Conservation (phyloP, 2,888 invertebrate species). For the Palloptera scutellata region DNA sequence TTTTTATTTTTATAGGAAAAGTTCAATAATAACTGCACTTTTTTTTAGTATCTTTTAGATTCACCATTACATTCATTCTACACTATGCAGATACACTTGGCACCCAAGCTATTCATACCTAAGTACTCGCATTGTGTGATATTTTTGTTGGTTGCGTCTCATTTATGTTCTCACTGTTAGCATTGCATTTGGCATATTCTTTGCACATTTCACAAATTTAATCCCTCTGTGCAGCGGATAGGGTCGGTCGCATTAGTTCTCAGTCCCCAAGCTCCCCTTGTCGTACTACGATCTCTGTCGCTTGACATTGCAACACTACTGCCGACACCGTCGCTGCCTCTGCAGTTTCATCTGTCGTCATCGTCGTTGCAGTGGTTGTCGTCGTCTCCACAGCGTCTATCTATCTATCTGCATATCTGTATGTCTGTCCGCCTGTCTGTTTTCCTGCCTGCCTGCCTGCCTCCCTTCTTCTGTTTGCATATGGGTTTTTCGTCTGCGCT, state of each 20-base stretch:
- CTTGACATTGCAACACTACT: background rate
- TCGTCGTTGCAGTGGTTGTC: background rate
- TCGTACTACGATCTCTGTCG: background rate
- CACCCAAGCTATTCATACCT: no score
- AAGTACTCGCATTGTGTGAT: no score
- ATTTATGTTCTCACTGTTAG: no score
- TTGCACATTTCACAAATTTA: no score
- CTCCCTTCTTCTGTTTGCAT: background rate
- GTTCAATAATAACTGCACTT: no score
- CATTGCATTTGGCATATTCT: no score
- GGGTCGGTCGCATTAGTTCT: background rate
- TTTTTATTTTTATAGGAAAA: no score
- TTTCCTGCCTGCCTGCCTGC: slow-evolving; percentile 18
- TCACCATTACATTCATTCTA: no score
- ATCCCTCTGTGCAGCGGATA: no score
- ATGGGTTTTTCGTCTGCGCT: slow-evolving; percentile 10
- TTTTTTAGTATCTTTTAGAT: no score
- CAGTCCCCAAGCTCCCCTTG: background rate
- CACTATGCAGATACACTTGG: no score
- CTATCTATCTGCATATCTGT: slow-evolving; percentile 11
- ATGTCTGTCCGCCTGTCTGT: slow-evolving; percentile 28
- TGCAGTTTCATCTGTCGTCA: background rate
- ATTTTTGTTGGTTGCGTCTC: no score
- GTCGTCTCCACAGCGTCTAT: background rate
- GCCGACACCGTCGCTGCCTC: background rate